A percentile compares a stretch with the other conserved stretches of the same genome.
Evolutionary conservation across 2,888 invertebrate species (phyloP).

Genomic region (Folsomia manolachei): DNA sequence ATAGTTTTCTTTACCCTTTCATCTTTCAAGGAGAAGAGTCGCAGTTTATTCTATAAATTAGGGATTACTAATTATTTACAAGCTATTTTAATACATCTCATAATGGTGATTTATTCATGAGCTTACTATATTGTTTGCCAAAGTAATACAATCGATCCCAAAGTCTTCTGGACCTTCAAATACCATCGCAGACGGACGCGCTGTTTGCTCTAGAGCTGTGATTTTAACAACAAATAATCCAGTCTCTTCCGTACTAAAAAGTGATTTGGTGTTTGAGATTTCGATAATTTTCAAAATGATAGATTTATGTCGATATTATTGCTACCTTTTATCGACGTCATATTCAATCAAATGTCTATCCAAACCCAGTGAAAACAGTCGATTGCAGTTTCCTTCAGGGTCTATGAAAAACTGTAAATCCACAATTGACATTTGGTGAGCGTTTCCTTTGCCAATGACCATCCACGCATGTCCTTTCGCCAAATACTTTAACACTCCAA

Average conservation of each 20-base stretch:
- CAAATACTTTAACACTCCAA: conserved; percentile 26
- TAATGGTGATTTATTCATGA: background rate
- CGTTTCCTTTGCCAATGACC: conserved; percentile 62
- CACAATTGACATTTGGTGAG: conserved; percentile 62
- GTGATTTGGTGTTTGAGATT: background rate
- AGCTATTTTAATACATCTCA: background rate
- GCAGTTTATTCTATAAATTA: conserved; percentile 35
- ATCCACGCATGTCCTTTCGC: conserved; percentile 55
- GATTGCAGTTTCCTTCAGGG: conserved; percentile 52
- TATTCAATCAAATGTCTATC: conserved; percentile 64
- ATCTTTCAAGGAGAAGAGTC: conserved; percentile 31
- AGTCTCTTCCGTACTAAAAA: conserved; percentile 22
- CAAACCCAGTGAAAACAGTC: conserved; percentile 61
- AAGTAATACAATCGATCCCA: conserved; percentile 32
- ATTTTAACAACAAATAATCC: conserved; percentile 29
- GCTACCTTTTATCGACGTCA: conserved; percentile 57
- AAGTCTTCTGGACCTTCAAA: conserved; percentile 39
- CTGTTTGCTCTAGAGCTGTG: conserved; percentile 31
- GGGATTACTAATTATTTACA: background rate
- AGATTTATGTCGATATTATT: background rate
- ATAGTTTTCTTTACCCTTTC: conserved; percentile 28
- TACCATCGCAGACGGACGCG: conserved; percentile 37
- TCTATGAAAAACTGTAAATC: conserved; percentile 60
- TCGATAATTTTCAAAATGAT: background rate
- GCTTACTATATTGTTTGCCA: conserved; percentile 37